These are phyloP conservation scores for Papio anubis DNA, from an alignment of 2,113 vertebrate genomes.

Conservation along the genomic window DNA sequence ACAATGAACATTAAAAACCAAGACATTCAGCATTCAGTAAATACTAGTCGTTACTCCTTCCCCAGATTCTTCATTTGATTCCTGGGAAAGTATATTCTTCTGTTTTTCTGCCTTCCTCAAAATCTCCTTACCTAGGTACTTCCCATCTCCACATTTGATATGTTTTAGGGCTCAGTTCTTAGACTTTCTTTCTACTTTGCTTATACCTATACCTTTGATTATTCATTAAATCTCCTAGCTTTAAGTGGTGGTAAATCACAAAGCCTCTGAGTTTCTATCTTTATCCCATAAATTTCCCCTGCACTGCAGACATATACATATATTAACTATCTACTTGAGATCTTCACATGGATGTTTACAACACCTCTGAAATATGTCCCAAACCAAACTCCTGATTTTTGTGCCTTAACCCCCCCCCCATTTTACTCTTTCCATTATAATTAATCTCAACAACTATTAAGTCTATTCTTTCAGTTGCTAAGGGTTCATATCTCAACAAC, in stretches of 20 bases:
- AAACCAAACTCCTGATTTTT: neutral
- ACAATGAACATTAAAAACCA: neutral
- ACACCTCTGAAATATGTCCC: neutral
- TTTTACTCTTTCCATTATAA: neutral
- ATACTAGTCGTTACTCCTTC: neutral
- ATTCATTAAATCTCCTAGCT: neutral
- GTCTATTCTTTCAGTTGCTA: neutral
- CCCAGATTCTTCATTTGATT: neutral
- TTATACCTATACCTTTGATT: neutral
- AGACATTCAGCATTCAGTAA: neutral
- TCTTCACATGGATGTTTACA: neutral
- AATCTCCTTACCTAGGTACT: neutral
- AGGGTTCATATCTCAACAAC: neutral
- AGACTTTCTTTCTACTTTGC: neutral
- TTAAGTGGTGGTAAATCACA: neutral
- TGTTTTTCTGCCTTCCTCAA: neutral
- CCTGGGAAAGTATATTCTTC: neutral
- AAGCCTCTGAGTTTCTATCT: neutral
- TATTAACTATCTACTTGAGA: neutral
- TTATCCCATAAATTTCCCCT: neutral
- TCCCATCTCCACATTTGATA: neutral
- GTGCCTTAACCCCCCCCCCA: too few species aligned
- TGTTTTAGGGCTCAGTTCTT: neutral
- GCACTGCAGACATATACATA: too few species aligned
- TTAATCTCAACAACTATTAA: neutral